Evolutionary conservation across 1,140 invertebrate species (phyloP), one percentile per base, ranked within the genome.

Genomic region (Dryas iulia): DNA sequence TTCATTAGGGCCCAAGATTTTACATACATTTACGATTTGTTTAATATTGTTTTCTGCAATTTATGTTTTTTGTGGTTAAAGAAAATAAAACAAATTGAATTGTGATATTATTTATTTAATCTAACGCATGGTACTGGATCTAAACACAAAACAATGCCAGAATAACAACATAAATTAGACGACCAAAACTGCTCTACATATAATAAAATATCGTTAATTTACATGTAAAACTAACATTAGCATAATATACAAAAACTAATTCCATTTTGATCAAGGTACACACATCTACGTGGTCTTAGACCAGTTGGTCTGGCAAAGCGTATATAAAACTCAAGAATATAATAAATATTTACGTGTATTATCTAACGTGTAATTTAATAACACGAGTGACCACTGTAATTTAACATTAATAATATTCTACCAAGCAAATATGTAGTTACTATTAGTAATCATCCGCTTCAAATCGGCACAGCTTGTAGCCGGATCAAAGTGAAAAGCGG

Each of bases 101-200:
- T 76, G 81, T 84, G 83, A 87, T 78, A 82, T 77, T 80, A 70
- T 88, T 88, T 83, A 88, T 85, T 83, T 79, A 73, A 56, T 77
- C 79, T 86, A 88, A 84, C 75, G 84, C 77, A 66, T 47, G 39
- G 39, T 47, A 21, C 18, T 47, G 39, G 14, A 47, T 18, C 14
- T 47, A 47, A 21, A 47, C 6, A 47, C 14, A 10, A 47, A 14
- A 39, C 7, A 3, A 5, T 28, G 6, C 6, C 2, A 3, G 2
- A 3, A 28, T 28, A 35, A 35, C 0, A n/a, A 35, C n/a, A 35
- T 35, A 35, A 35, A 35, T 35, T 35, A 35, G 33, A n/a, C n/a
- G 33, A 14, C 33, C n/a, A n/a, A 14, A 4, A 35, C 14, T 35
- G 33, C 33, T 6, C 12, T 14, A 5, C 3, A 35, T n/a, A 35